Conservation (phyloP, 2,888 invertebrate genomes). For the Lapara coniferarum region DNA sequence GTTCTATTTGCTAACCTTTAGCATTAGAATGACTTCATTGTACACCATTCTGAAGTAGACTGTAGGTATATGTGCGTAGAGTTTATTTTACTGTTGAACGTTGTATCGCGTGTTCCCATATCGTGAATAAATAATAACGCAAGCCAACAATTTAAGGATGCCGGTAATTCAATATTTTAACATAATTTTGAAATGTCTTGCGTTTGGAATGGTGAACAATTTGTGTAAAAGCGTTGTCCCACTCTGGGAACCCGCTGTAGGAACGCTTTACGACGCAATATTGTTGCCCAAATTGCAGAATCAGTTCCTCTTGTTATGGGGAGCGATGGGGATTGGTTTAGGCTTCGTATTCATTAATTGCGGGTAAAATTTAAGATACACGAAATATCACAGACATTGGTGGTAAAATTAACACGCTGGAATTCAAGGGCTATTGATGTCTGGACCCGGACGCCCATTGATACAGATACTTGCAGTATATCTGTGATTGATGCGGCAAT, state of each 20-base stretch:
- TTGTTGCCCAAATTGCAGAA: not conserved
- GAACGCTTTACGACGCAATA: too few relatives aligned
- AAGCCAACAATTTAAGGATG: slow-evolving; percentile 27
- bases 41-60: not conserved
- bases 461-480: too few relatives aligned
- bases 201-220: slow-evolving; percentile 15
- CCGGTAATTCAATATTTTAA: slow-evolving; percentile 24
- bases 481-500: too few relatives aligned
- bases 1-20: slow-evolving; percentile 23
- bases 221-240: slow-evolving; percentile 11
- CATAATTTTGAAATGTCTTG: slow-evolving; percentile 21
- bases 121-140: slow-evolving; percentile 31
- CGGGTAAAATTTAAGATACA: too few relatives aligned
- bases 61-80: not conserved
- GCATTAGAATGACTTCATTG: slow-evolving; percentile 5
- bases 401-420: too few relatives aligned
- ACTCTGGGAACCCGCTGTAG: too few relatives aligned
- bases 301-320: not conserved
- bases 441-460: too few relatives aligned
- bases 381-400: too few relatives aligned
- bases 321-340: too few relatives aligned
- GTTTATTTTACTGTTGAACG: not conserved
- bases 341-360: too few relatives aligned
- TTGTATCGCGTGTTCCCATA: slow-evolving; percentile 24
- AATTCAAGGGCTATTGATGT: too few relatives aligned